phyloP scores from a whole-genome alignment of 2,797 vertebrate species.

The Rhodeus uyekii region DNA sequence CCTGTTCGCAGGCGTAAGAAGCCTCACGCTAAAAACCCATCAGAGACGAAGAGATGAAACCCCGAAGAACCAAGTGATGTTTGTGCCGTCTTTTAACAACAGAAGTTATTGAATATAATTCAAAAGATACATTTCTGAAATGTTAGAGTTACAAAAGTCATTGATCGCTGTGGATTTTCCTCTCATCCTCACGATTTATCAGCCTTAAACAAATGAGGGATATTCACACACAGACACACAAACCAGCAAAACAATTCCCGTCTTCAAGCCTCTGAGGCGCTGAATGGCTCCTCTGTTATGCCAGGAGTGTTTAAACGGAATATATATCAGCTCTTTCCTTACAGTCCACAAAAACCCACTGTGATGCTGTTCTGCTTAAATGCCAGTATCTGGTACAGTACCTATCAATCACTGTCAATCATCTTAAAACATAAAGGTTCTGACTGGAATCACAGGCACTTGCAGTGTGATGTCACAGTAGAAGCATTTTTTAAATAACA shows the following conservation, averaged over 20 bases:
- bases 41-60: neutral
- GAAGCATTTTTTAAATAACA: neutral
- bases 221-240: constrained; percentile 5
- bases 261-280: constrained; percentile 1
- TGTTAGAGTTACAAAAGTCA: neutral
- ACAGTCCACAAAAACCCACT: neutral
- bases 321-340: constrained; percentile 14
- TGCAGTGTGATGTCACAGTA: neutral
- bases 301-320: neutral
- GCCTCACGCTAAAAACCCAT: neutral
- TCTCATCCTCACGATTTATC: neutral
- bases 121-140: neutral
- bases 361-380: too few relatives aligned
- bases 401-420: neutral
- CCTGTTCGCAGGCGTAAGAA: constrained; percentile 11
- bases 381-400: neutral
- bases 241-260: neutral
- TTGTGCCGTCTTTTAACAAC: neutral
- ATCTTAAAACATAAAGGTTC: neutral
- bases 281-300: constrained; percentile 4
- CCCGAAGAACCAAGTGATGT: neutral
- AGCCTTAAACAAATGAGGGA: neutral
- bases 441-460: neutral
- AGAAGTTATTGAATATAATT: neutral
- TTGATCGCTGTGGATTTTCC: neutral